phyloP scores from a whole-genome alignment of 2,113 vertebrate genomes.

The Pygoscelis adeliae region DNA sequence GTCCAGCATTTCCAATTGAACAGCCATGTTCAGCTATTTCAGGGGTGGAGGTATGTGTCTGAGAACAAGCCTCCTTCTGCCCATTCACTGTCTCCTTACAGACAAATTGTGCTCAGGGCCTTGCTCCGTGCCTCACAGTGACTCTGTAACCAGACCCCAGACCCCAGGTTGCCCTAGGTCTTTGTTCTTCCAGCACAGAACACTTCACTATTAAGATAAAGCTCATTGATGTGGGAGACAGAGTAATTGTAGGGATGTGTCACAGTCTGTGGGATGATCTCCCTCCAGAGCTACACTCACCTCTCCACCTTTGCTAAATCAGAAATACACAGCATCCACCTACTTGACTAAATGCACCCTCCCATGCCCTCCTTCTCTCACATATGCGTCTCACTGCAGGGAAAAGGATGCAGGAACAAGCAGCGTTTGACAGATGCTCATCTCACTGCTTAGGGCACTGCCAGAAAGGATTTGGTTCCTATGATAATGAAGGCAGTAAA shows the following conservation, averaged over 20 bases:
- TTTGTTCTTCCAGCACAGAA: background rate
- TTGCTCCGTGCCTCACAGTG: background rate
- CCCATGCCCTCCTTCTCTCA: background rate
- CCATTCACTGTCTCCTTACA: background rate
- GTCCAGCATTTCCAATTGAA: background rate
- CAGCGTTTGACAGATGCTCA: constrained; percentile 9
- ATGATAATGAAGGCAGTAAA: constrained; percentile 29
- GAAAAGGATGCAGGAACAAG: background rate
- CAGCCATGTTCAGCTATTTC: background rate
- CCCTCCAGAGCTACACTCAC: background rate
- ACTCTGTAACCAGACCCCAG: background rate
- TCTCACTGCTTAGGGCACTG: constrained; percentile 1
- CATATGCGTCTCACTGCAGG: background rate
- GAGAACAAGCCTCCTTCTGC: background rate
- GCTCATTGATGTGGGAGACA: background rate
- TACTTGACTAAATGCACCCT: constrained; percentile 2
- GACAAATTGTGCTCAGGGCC: background rate
- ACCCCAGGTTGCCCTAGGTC: background rate
- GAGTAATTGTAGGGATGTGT: constrained; percentile 9
- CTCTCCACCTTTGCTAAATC: constrained; percentile 3
- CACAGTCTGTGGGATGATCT: background rate
- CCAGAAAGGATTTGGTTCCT: constrained; percentile 4
- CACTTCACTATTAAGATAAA: background rate
- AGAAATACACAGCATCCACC: background rate
- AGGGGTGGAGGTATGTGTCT: background rate